Conservation (phyloP, 2,888 invertebrate genomes). For the Apamea epomidion region DNA sequence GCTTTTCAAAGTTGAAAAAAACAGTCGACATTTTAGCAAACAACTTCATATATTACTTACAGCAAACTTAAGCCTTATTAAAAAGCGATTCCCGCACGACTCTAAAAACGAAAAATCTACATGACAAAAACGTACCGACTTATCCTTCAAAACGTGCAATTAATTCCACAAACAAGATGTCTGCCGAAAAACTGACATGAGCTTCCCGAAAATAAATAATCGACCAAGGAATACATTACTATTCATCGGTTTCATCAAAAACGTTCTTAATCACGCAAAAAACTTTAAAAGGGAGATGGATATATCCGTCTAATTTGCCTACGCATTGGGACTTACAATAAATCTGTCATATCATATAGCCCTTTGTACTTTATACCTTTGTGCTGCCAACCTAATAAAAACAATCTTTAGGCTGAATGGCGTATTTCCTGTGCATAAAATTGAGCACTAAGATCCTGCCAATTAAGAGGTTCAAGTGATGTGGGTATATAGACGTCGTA, state of each 20-base stretch:
- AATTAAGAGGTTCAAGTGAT: conserved; percentile 83
- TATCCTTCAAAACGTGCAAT: conserved; percentile 62
- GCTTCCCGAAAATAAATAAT: conserved; percentile 69
- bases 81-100: conserved; percentile 44
- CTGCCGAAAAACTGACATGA: conserved; percentile 71
- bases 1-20: conserved; percentile 12
- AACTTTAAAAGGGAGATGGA: conserved; percentile 81
- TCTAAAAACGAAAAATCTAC: conserved; percentile 59
- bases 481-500: conserved; percentile 79
- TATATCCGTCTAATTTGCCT: conserved; percentile 90
- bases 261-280: conserved; percentile 73
- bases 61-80: conserved; percentile 49
- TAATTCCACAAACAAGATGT: conserved; percentile 64
- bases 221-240: conserved; percentile 72
- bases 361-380: conserved; percentile 76
- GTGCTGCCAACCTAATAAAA: conserved; percentile 84
- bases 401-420: conserved; percentile 81
- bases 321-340: conserved; percentile 80
- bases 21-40: neutral
- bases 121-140: conserved; percentile 47
- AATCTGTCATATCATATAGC: conserved; percentile 89
- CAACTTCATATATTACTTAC: conserved; percentile 23
- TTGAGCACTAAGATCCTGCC: conserved; percentile 78
- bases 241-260: conserved; percentile 79
- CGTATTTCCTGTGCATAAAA: conserved; percentile 82